phyloP scores from a whole-genome alignment of 2,888 invertebrate species.

The Oscheius sp. region DNA sequence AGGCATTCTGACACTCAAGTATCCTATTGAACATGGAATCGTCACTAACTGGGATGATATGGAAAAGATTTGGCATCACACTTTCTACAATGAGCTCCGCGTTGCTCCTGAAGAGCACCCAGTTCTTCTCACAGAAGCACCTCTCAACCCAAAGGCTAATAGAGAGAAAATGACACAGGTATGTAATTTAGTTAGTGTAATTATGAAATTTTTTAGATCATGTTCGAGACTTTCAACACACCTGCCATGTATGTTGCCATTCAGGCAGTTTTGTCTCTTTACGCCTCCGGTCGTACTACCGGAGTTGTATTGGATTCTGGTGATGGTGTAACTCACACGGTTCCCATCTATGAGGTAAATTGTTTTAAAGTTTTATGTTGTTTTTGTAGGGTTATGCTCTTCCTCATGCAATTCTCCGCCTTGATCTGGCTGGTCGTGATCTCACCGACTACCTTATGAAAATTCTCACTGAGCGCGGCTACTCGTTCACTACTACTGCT shows the following conservation, averaged over 20 bases:
- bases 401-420: conserved; percentile 73
- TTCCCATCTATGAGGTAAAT: conserved; percentile 81
- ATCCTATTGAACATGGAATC: conserved; percentile 73
- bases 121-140: not conserved
- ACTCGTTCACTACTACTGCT: conserved; percentile 70
- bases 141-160: not conserved
- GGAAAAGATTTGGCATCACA: not conserved
- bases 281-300: not conserved
- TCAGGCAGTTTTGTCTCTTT: not conserved
- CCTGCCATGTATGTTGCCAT: not conserved
- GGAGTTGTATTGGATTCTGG: not conserved
- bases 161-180: not conserved
- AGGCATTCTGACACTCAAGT: not conserved
- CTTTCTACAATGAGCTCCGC: not conserved
- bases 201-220: not conserved
- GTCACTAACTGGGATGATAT: conserved; percentile 89
- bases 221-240: not conserved
- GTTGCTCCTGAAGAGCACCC: not conserved
- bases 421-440: conserved; percentile 74
- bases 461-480: conserved; percentile 74
- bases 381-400: conserved; percentile 75
- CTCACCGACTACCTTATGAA: conserved; percentile 76
- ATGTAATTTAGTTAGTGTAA: not conserved
- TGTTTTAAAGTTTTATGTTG: conserved; percentile 80
- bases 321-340: not conserved